Conservation (phyloP, 2,113 vertebrate genomes). For the Sceloporus undulatus region DNA sequence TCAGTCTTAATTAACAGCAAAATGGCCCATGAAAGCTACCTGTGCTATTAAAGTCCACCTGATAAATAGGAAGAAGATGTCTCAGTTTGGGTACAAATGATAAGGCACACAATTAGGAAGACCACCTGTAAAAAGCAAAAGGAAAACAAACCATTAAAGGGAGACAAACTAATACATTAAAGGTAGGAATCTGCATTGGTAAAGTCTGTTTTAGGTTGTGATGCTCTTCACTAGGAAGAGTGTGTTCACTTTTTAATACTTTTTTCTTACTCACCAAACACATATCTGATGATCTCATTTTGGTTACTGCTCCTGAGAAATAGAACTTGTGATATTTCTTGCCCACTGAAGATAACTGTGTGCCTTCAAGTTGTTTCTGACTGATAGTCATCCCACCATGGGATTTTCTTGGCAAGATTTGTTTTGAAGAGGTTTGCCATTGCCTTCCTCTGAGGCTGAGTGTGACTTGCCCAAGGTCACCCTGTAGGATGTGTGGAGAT, state of each 20-base stretch:
- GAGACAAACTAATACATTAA: conserved; percentile 28
- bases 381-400: no score
- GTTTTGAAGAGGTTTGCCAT: no score
- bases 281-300: background rate
- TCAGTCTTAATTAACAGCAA: conserved; percentile 39
- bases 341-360: no score
- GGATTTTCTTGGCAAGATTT: no score
- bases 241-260: background rate
- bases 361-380: no score
- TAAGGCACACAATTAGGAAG: conserved; percentile 3
- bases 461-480: no score
- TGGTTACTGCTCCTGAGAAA: conserved; percentile 2
- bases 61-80: conserved; percentile 41
- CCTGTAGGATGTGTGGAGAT: no score
- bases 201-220: background rate
- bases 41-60: conserved; percentile 43
- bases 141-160: conserved; percentile 20
- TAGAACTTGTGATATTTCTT: background rate
- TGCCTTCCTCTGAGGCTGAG: no score
- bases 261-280: background rate
- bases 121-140: conserved; percentile 33
- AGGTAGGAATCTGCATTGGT: background rate
- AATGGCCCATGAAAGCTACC: conserved; percentile 17
- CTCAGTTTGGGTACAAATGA: conserved; percentile 44
- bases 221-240: background rate